Percentiles rank a stretch among this genome's conserved stretches.
phyloP scores from a whole-genome alignment of 1,140 invertebrate genomes.

The Hylaeus volcanicus region DNA sequence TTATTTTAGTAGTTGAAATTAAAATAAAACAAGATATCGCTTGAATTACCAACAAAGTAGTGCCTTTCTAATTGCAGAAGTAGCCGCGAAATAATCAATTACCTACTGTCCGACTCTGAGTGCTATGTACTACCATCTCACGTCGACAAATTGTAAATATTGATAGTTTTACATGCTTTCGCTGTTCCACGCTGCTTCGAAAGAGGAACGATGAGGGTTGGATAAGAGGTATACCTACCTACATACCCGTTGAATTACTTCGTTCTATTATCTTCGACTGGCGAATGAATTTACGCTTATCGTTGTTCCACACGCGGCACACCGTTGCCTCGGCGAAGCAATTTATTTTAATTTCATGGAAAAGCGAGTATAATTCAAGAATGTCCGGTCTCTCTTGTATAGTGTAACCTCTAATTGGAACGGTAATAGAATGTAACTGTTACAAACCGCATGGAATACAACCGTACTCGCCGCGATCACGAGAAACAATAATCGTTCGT shows the following conservation, averaged over 20 bases:
- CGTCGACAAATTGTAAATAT: too few species aligned
- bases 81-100: too few species aligned
- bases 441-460: slow-evolving; percentile 19
- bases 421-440: slow-evolving; percentile 47
- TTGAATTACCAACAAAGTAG: too few species aligned
- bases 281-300: too few species aligned
- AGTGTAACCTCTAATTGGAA: slow-evolving; percentile 34
- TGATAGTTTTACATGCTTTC: too few species aligned
- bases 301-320: neutral
- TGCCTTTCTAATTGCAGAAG: too few species aligned
- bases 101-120: too few species aligned
- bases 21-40: too few species aligned
- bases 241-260: neutral
- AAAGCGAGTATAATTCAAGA: slow-evolving; percentile 19
- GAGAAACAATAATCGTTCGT: slow-evolving; percentile 13
- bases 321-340: neutral
- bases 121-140: too few species aligned
- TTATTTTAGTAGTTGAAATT: too few species aligned
- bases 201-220: neutral
- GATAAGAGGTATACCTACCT: too few species aligned
- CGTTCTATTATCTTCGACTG: neutral
- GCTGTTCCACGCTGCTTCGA: neutral
- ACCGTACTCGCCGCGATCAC: neutral
- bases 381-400: neutral
- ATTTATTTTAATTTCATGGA: slow-evolving; percentile 34